A percentile compares a stretch with the other conserved stretches of the same genome.
phyloP scores from a whole-genome alignment of 2,113 vertebrate genomes.

The Sander vitreus region DNA sequence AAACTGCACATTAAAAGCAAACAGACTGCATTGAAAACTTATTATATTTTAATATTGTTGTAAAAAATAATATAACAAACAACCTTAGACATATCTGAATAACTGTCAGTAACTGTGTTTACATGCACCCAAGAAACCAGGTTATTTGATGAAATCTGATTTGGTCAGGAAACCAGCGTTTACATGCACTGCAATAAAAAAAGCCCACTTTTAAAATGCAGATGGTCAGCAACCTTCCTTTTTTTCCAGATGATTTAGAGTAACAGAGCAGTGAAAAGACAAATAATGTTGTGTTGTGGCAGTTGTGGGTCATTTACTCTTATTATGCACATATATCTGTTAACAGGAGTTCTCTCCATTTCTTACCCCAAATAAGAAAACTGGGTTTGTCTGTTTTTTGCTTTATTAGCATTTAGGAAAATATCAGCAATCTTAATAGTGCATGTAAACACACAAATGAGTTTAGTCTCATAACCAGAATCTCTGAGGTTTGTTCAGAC shows the following conservation, averaged over 20 bases:
- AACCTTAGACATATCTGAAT: neutral
- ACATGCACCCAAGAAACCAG: neutral
- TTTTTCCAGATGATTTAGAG: neutral
- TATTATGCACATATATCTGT: neutral
- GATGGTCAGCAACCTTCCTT: neutral
- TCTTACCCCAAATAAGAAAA: neutral
- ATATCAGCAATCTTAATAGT: neutral
- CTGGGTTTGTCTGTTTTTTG: neutral
- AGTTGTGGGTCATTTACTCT: neutral
- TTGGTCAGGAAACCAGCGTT: neutral
- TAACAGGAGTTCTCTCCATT: neutral
- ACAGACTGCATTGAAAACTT: neutral
- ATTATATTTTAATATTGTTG: neutral
- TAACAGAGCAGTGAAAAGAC: neutral
- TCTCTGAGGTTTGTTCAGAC: neutral
- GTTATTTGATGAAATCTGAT: neutral
- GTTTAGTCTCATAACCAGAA: neutral
- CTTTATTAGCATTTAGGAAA: neutral
- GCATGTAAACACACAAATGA: neutral
- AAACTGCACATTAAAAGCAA: conserved; percentile 8
- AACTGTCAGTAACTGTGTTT: neutral
- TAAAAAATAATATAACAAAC: neutral
- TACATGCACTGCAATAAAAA: neutral
- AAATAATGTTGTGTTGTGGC: neutral
- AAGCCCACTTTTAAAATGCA: neutral